Percentiles rank a stretch among this genome's conserved stretches.
Conservation (phyloP, 2,888 invertebrate genomes). For the Camptogramma bilineatum region DNA sequence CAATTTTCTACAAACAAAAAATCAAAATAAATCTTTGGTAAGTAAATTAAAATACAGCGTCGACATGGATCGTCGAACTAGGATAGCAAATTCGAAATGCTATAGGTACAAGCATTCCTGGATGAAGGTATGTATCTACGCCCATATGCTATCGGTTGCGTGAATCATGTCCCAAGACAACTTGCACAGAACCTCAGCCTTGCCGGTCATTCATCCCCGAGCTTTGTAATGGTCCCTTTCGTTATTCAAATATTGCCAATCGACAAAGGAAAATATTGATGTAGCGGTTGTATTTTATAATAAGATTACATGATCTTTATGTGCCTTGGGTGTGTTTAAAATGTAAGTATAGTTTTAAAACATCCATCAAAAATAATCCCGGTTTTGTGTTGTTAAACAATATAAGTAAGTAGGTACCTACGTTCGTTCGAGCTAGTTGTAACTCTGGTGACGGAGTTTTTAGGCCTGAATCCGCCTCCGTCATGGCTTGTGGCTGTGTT, state of each 20-base stretch:
- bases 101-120: conserved; percentile 31
- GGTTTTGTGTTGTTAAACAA: too few species aligned
- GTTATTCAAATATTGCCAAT: conserved; percentile 37
- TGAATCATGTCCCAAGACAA: conserved; percentile 65
- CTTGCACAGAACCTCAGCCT: conserved; percentile 67
- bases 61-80: too few species aligned
- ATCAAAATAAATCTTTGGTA: too few species aligned
- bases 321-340: not conserved
- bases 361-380: too few species aligned
- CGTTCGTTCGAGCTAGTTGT: too few species aligned
- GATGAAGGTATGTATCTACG: conserved; percentile 25
- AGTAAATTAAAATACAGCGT: too few species aligned
- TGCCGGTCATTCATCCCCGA: conserved; percentile 78
- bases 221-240: conserved; percentile 45
- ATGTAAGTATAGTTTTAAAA: too few species aligned
- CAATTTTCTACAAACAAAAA: too few species aligned
- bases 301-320: conserved; percentile 1
- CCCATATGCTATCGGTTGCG: conserved; percentile 45
- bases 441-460: too few species aligned
- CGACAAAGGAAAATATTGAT: conserved; percentile 33
- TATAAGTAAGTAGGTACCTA: too few species aligned
- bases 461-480: too few species aligned
- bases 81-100: conserved; percentile 1
- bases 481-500: too few species aligned
- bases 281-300: conserved; percentile 32